phyloP scores from a whole-genome alignment of 2,113 vertebrate genomes.

The Echinops telfairi region DNA sequence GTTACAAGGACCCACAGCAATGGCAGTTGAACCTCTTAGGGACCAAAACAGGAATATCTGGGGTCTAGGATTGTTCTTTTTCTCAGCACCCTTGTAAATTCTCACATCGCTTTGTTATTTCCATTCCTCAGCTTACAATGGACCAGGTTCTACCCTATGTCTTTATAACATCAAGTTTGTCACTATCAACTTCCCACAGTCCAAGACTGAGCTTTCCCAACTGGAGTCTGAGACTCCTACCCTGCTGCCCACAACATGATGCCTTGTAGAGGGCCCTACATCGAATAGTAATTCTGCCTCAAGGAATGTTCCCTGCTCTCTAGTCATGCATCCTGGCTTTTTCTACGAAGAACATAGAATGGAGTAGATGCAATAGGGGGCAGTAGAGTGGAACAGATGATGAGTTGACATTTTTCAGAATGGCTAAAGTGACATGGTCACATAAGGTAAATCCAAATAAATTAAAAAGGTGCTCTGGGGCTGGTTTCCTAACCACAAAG shows the following conservation, averaged over 20 bases:
- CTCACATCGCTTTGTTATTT: neutral
- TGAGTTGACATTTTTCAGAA: conserved; percentile 21
- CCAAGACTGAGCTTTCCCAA: neutral
- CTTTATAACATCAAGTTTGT: neutral
- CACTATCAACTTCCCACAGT: neutral
- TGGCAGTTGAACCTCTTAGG: neutral
- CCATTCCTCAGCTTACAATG: neutral
- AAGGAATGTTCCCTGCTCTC: neutral
- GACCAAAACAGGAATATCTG: neutral
- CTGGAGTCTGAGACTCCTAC: neutral
- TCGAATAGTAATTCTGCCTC: neutral
- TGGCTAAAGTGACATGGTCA: neutral
- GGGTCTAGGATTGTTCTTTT: neutral
- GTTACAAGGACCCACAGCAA: too few species aligned
- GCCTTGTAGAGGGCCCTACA: neutral
- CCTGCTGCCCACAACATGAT: neutral
- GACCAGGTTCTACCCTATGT: neutral
- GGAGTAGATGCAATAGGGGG: neutral
- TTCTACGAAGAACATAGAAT: neutral
- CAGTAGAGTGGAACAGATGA: neutral
- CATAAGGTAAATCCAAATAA: too few species aligned
- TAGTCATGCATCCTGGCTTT: neutral
- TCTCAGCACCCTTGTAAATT: neutral
- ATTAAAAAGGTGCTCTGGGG: too few species aligned
- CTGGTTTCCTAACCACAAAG: too few species aligned